Evolutionary conservation across 2,113 vertebrate species (phyloP), one percentile per base, ranked within the genome.

Genomic region (Mesocricetus auratus): DNA sequence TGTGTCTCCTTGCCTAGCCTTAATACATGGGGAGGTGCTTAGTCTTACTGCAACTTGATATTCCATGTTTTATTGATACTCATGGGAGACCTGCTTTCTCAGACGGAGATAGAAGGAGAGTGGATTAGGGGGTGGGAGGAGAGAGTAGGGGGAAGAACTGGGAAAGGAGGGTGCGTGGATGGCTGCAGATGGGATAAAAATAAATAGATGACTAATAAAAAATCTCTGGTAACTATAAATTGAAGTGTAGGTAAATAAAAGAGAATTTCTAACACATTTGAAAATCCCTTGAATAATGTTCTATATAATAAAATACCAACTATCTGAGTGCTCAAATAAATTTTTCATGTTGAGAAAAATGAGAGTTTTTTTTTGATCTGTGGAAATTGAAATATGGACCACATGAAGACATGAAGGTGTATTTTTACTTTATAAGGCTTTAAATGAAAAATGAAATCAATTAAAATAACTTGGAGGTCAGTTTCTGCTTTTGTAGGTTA

Each of bases 261-360:
- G 19, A 87, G 7, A 58, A 90, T 42, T 96, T 91, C 12, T 74
- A 87, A 60, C 74, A 88, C 33, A 22, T 26, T 82, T 87, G 12
- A 2, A 31, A 85, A 50, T 60, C 19, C 26, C 8, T 16, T 19
- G 17, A 94, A 82, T 77, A 87, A 53, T 69, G 11, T 4, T 92
- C 2, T 7, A 24, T 39, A 69, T 45, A 82, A 68, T 69, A 66
- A 74, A 90, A 94, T 69, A 64, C 2, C 62, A 78, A 94, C 77
- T 87, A 85, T 77, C 75, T 73, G 81, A 95, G 31, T 36, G 22
- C 33, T 86, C 53, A 60, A 93, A 81, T 91, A 22, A 96, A 78
- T 78, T 83, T 95, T 92, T 87, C 33, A 68, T 90, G 31, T 42
- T 79, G 88, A 91, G 56, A 31, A 90, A 92, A 95, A 92, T 58